Conservation (phyloP, 2,113 vertebrate genomes). For the Empidonax traillii region DNA sequence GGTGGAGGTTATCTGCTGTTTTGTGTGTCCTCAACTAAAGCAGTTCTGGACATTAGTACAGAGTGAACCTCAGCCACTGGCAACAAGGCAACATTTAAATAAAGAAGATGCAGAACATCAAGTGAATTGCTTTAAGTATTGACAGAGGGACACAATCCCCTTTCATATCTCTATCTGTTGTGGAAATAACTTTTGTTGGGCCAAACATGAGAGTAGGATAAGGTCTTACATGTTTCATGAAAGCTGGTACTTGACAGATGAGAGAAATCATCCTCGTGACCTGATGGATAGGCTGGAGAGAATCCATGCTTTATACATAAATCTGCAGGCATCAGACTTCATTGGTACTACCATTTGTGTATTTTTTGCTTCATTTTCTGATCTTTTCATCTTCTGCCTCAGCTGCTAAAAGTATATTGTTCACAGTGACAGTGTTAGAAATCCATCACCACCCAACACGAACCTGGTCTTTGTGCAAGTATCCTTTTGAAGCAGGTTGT, state of each 20-base stretch:
- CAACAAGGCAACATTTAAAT: neutral
- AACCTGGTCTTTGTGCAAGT: neutral
- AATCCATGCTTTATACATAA: neutral
- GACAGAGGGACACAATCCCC: neutral
- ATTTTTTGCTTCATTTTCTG: neutral
- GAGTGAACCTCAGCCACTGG: neutral
- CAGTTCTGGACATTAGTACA: neutral
- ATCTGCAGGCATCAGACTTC: neutral
- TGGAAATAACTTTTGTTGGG: neutral
- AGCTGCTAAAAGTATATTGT: neutral
- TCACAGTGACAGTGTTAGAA: neutral
- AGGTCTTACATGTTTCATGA: neutral
- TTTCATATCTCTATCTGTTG: neutral
- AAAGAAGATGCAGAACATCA: neutral
- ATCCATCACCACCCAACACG: fast-evolving
- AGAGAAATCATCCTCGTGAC: neutral
- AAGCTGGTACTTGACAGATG: neutral
- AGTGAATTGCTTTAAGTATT: neutral
- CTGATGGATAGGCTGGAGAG: neutral
- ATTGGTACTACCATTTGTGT: neutral
- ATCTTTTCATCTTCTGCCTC: neutral
- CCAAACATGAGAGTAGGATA: neutral
- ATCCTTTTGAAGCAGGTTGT: neutral
- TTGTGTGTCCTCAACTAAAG: neutral
- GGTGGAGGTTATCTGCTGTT: neutral